Evolutionary conservation across 2,797 vertebrate species (phyloP).

Genomic region (Heterohyrax brucei): DNA sequence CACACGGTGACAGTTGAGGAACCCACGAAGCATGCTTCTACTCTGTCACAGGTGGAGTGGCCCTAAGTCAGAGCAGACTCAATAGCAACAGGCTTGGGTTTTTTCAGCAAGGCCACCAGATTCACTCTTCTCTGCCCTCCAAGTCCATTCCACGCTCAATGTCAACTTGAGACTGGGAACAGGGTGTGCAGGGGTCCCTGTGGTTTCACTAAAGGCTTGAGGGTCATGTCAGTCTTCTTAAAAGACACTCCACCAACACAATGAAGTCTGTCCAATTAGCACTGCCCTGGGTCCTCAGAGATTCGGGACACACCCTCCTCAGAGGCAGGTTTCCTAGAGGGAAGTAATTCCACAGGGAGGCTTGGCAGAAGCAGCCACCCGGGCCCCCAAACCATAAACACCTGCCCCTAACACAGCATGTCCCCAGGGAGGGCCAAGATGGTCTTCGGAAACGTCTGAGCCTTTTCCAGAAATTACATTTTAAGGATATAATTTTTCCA

Average conservation of each 20-base stretch:
- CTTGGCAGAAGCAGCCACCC: neutral
- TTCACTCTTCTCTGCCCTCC: neutral
- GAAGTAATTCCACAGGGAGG: neutral
- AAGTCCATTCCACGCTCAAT: neutral
- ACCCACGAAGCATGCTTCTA: neutral
- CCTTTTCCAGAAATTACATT: neutral
- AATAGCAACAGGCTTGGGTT: neutral
- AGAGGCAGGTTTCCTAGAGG: neutral
- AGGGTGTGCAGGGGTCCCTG: neutral
- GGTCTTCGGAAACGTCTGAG: neutral
- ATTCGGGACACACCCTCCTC: neutral
- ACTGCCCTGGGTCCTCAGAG: neutral
- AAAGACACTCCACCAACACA: neutral
- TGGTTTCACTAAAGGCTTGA: neutral
- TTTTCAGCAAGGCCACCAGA: neutral
- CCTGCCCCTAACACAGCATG: too few relatives aligned
- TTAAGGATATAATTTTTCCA: neutral
- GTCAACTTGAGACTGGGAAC: neutral
- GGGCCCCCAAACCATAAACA: neutral
- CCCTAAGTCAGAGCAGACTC: neutral
- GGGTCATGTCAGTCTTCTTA: neutral
- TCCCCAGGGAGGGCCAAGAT: neutral
- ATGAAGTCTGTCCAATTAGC: neutral
- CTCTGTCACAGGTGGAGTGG: neutral
- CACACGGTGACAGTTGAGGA: neutral